Conservation (phyloP, 2,888 invertebrate species). For the Xestia ashworthii region DNA sequence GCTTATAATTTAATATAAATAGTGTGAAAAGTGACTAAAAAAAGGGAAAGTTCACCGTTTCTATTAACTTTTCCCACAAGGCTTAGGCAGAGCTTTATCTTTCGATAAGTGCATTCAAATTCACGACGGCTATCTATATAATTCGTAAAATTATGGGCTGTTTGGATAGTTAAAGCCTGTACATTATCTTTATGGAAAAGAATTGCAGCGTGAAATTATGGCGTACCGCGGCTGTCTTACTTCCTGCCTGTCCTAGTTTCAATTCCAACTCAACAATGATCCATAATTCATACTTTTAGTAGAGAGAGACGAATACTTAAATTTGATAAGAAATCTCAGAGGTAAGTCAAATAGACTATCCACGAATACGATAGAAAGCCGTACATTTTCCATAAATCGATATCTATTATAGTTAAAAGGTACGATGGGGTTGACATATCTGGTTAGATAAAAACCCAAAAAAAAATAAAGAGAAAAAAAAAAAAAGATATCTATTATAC, state of each 20-base stretch:
- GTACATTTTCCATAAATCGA: slow-evolving; percentile 31
- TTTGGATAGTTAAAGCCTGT: background rate
- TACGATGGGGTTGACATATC: too few species aligned
- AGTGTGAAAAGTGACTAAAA: background rate
- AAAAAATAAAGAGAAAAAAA: too few species aligned
- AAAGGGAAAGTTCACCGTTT: background rate
- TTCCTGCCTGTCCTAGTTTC: background rate
- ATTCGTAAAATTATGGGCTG: background rate
- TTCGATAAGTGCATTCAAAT: background rate
- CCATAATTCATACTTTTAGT: background rate
- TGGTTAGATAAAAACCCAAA: too few species aligned
- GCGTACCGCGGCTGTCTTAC: background rate
- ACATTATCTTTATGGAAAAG: background rate
- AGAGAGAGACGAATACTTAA: background rate
- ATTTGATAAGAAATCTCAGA: background rate
- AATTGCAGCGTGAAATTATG: background rate
- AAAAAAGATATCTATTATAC: slow-evolving; percentile 30
- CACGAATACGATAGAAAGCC: background rate
- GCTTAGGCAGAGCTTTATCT: background rate
- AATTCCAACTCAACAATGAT: background rate
- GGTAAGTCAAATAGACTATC: background rate
- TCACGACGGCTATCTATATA: background rate
- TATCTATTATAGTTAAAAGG: slow-evolving; percentile 26
- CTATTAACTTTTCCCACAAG: background rate
- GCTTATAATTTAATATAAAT: background rate